Evolutionary conservation across 2,113 vertebrate species (phyloP).

Genomic region (Aspiorhynchus laticeps): DNA sequence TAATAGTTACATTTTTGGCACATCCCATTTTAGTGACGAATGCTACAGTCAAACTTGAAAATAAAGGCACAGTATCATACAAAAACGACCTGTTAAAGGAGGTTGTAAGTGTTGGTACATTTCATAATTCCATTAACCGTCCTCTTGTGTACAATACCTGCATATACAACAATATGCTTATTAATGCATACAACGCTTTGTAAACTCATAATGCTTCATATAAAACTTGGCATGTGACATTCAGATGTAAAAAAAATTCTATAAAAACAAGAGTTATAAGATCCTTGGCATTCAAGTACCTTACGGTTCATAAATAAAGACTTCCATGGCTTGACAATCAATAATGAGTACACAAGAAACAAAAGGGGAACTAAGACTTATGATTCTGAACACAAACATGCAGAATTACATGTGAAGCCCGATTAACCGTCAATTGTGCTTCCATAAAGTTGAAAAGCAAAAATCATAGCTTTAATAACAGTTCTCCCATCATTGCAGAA

Average conservation of each 20-base stretch:
- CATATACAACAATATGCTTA: neutral
- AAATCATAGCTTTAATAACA: conserved; percentile 6
- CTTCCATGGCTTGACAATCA: neutral
- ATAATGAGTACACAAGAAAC: neutral
- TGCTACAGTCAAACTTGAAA: neutral
- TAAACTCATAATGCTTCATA: conserved; percentile 31
- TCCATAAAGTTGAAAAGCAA: neutral
- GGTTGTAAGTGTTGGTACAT: neutral
- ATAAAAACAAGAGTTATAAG: neutral
- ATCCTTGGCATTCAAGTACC: conserved; percentile 32
- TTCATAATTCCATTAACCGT: neutral
- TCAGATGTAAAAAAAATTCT: neutral
- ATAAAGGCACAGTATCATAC: conserved; percentile 12
- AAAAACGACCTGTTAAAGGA: conserved; percentile 4
- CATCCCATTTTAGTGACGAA: neutral
- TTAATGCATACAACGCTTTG: conserved; percentile 29
- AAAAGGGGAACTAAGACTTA: neutral
- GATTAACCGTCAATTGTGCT: neutral
- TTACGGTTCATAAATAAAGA: neutral
- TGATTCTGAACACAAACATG: neutral
- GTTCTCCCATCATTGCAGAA: neutral
- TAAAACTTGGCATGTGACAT: conserved; percentile 28
- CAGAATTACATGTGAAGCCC: neutral
- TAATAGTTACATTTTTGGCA: conserved; percentile 19
- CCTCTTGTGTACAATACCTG: neutral